A percentile compares a stretch with the other conserved stretches of the same genome.
Conservation (phyloP, 2,113 vertebrate genomes). For the Corythoichthys intestinalis region DNA sequence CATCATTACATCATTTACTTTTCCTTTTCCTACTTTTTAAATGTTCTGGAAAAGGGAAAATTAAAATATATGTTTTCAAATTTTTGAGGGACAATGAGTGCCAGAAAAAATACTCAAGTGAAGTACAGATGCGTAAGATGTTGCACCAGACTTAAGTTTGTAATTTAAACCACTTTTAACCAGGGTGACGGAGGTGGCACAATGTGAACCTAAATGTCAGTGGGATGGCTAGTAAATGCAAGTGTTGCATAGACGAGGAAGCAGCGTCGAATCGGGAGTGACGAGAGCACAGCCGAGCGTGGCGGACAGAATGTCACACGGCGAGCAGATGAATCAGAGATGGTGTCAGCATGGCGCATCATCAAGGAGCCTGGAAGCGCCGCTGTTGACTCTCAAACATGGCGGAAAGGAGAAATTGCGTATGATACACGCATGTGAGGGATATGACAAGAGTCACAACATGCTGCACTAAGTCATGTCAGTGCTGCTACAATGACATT, state of each 20-base stretch:
- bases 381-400: slow-evolving; percentile 53
- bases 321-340: slow-evolving; percentile 62
- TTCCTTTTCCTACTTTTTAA: too few species aligned
- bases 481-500: background rate
- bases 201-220: slow-evolving; percentile 25
- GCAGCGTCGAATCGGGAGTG: slow-evolving; percentile 41
- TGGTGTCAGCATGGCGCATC: slow-evolving; percentile 58
- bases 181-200: background rate
- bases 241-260: slow-evolving; percentile 41
- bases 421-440: slow-evolving; percentile 17
- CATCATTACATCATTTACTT: too few species aligned
- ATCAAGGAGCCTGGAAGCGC: slow-evolving; percentile 39
- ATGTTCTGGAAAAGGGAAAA: background rate
- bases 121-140: slow-evolving; percentile 37
- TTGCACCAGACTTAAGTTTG: slow-evolving; percentile 25
- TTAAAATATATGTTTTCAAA: background rate
- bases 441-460: slow-evolving; percentile 20
- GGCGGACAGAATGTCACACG: slow-evolving; percentile 58
- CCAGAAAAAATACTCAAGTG: slow-evolving; percentile 21
- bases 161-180: background rate
- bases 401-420: slow-evolving; percentile 39
- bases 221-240: slow-evolving; percentile 41
- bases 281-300: slow-evolving; percentile 51
- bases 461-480: slow-evolving; percentile 11
- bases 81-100: background rate